These are phyloP conservation scores for Leuciscus idus DNA, from an alignment of 2,113 vertebrate species.

Conservation along the genomic window DNA sequence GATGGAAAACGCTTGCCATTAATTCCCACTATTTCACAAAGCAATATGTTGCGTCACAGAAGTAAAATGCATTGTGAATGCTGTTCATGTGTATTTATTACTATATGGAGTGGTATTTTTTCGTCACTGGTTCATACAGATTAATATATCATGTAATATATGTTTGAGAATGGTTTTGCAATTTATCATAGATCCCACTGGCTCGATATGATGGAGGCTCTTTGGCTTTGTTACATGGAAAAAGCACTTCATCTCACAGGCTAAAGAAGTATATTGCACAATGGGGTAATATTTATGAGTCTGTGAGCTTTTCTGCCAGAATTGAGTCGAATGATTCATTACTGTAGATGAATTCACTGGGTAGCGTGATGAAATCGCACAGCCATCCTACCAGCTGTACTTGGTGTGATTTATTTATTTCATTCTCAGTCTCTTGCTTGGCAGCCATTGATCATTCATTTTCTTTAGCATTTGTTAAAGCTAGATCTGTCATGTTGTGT, in stretches of 20 bases:
- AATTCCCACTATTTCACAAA: neutral
- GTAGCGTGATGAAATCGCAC: slow-evolving; percentile 34
- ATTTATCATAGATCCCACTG: neutral
- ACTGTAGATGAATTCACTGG: slow-evolving; percentile 18
- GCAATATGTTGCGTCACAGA: neutral
- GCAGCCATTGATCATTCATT: slow-evolving; percentile 12
- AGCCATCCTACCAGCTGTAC: slow-evolving; percentile 8
- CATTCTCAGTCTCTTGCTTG: slow-evolving; percentile 55
- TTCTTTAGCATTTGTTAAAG: slow-evolving; percentile 7
- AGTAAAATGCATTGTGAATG: neutral
- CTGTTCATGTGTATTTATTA: neutral
- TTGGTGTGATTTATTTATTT: slow-evolving; percentile 49
- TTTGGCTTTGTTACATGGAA: slow-evolving; percentile 14
- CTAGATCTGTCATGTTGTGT: neutral
- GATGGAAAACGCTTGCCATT: neutral
- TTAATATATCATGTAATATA: slow-evolving; percentile 25
- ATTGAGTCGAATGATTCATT: slow-evolving; percentile 25
- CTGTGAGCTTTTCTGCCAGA: slow-evolving; percentile 12
- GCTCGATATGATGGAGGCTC: neutral
- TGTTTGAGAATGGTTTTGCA: neutral
- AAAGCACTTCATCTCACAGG: slow-evolving; percentile 3
- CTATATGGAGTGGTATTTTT: neutral
- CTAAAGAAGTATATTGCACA: slow-evolving; percentile 23
- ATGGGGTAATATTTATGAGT: slow-evolving; percentile 20
- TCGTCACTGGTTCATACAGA: neutral